Conservation (phyloP, 2,888 invertebrate species). For the Caradrina kadenii region DNA sequence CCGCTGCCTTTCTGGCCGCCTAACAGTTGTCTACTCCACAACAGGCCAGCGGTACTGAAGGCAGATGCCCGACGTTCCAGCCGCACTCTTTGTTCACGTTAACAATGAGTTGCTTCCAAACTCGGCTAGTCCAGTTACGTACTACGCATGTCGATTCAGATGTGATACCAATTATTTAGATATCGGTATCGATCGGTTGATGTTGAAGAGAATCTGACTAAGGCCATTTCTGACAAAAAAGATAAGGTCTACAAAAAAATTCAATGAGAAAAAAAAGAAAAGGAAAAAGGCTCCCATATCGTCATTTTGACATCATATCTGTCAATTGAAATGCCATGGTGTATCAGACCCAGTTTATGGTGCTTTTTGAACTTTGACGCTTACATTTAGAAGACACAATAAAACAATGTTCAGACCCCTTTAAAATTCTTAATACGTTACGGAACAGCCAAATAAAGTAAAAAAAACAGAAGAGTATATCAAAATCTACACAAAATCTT, state of each 20-base stretch:
- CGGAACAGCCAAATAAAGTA: not conserved
- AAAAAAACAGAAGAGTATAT: not conserved
- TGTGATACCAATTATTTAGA: slow-evolving; percentile 49
- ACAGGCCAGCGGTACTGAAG: slow-evolving; percentile 76
- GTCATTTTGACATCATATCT: too few species aligned
- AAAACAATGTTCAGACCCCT: too few species aligned
- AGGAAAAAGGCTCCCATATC: too few species aligned
- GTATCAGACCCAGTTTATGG: too few species aligned
- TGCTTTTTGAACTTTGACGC: too few species aligned
- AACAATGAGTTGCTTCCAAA: slow-evolving; percentile 74
- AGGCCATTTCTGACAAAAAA: too few species aligned
- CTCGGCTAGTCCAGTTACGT: slow-evolving; percentile 54
- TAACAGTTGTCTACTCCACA: slow-evolving; percentile 67
- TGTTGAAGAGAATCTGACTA: not conserved
- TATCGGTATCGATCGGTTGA: slow-evolving; percentile 17
- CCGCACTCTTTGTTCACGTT: slow-evolving; percentile 76
- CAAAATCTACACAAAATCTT: slow-evolving; percentile 8
- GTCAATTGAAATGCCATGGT: too few species aligned
- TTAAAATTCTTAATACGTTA: too few species aligned
- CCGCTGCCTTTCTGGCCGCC: slow-evolving; percentile 60
- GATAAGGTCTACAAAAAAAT: too few species aligned
- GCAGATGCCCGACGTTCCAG: slow-evolving; percentile 78
- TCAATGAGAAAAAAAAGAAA: too few species aligned
- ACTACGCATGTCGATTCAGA: slow-evolving; percentile 33
- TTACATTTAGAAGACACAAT: too few species aligned